These are phyloP conservation scores for Heliothis virescens DNA, from an alignment of 1,140 invertebrate species.

Conservation along the genomic window DNA sequence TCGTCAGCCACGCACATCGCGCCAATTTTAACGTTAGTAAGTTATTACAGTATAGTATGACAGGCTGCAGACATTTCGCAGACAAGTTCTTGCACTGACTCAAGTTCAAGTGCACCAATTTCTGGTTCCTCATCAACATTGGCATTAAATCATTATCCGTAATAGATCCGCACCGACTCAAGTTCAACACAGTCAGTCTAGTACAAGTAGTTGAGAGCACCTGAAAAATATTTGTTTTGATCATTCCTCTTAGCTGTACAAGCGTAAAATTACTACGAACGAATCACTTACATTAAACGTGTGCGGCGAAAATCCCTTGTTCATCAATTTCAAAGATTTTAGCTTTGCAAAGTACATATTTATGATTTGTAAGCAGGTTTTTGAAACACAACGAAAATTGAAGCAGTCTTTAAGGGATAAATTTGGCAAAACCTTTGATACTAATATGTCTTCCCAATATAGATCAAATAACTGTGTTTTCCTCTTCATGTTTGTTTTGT, in stretches of 20 bases:
- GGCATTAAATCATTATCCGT: conserved; percentile 85
- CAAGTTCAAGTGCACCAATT: conserved; percentile 84
- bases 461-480: conserved; percentile 86
- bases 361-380: conserved; percentile 80
- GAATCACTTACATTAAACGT: conserved; percentile 75
- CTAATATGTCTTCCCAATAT: conserved; percentile 87
- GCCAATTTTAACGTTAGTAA: conserved; percentile 84
- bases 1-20: conserved; percentile 86
- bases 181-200: conserved; percentile 83
- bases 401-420: conserved; percentile 86
- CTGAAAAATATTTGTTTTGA: conserved; percentile 61
- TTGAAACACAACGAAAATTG: conserved; percentile 86
- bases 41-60: conserved; percentile 86
- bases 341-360: conserved; percentile 81
- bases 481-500: conserved; percentile 72
- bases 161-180: conserved; percentile 83
- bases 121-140: conserved; percentile 82
- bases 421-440: conserved; percentile 82
- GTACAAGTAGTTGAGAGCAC: conserved; percentile 83
- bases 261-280: neutral
- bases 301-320: conserved; percentile 78
- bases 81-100: conserved; percentile 86
- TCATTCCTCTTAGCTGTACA: neutral
- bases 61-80: conserved; percentile 86
- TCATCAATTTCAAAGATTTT: conserved; percentile 79